These are phyloP conservation scores for Euproctis similis DNA, from an alignment of 2,888 invertebrate species.

Conservation along the genomic window DNA sequence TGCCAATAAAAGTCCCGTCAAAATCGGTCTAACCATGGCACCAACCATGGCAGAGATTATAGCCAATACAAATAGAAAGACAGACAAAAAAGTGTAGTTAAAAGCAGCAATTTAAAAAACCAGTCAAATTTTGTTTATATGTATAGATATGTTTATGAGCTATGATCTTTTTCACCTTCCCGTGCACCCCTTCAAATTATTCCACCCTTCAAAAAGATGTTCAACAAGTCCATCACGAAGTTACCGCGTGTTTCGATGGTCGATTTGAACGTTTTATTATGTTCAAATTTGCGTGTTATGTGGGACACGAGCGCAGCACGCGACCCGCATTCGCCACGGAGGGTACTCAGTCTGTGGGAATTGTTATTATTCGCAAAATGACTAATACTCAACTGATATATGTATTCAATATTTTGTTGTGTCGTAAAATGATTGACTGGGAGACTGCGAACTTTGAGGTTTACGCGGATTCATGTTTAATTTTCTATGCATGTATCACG, in stretches of 20 bases:
- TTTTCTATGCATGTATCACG: no score
- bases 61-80: no score
- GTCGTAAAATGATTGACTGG: slow-evolving; percentile 35
- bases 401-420: slow-evolving; percentile 30
- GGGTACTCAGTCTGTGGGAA: slow-evolving; percentile 37
- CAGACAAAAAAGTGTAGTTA: no score
- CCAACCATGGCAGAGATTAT: no score
- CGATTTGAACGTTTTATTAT: slow-evolving; percentile 50
- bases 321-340: slow-evolving; percentile 59
- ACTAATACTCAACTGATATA: no score
- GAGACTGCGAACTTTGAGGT: no score
- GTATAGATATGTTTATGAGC: slow-evolving; percentile 34
- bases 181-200: slow-evolving; percentile 38
- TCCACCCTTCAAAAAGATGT: no score
- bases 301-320: slow-evolving; percentile 66
- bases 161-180: slow-evolving; percentile 60
- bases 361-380: slow-evolving; percentile 49
- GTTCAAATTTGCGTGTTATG: slow-evolving; percentile 62
- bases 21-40: no score
- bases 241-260: slow-evolving; percentile 45
- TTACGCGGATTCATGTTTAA: no score
- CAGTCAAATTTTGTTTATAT: no score
- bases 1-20: no score
- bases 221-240: slow-evolving; percentile 39
- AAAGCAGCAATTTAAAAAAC: no score